Conservation (phyloP, 2,888 invertebrate genomes). For the Thymelicus sylvestris region DNA sequence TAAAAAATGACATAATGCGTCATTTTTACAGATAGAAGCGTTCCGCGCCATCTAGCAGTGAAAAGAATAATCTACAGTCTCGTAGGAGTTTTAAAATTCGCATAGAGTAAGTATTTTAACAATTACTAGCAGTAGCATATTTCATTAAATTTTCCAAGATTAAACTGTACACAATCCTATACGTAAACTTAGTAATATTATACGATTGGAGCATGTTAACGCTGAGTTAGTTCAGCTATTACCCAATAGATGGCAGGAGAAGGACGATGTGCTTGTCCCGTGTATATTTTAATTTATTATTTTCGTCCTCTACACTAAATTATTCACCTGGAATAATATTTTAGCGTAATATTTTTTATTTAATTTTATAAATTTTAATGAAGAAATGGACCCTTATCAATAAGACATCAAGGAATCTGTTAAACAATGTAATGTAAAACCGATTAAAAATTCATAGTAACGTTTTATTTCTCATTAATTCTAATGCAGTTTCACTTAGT, state of each 20-base stretch:
- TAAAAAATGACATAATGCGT: slow-evolving; percentile 49
- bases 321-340: too few relatives aligned
- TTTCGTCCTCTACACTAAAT: too few relatives aligned
- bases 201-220: slow-evolving; percentile 13
- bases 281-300: too few relatives aligned
- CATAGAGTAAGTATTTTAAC: neutral
- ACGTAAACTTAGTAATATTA: neutral
- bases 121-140: too few relatives aligned
- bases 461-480: neutral
- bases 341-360: too few relatives aligned
- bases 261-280: slow-evolving; percentile 4
- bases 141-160: too few relatives aligned
- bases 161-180: too few relatives aligned
- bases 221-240: slow-evolving; percentile 36
- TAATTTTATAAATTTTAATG: too few relatives aligned
- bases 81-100: neutral
- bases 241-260: slow-evolving; percentile 43
- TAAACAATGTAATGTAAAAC: too few relatives aligned
- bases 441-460: too few relatives aligned
- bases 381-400: too few relatives aligned
- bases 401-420: too few relatives aligned
- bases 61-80: slow-evolving; percentile 17
- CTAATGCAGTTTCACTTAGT: neutral
- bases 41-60: slow-evolving; percentile 61
- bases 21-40: slow-evolving; percentile 33